These are phyloP conservation scores for Cheilosia pagana DNA, from an alignment of 2,888 invertebrate species.

Conservation along the genomic window DNA sequence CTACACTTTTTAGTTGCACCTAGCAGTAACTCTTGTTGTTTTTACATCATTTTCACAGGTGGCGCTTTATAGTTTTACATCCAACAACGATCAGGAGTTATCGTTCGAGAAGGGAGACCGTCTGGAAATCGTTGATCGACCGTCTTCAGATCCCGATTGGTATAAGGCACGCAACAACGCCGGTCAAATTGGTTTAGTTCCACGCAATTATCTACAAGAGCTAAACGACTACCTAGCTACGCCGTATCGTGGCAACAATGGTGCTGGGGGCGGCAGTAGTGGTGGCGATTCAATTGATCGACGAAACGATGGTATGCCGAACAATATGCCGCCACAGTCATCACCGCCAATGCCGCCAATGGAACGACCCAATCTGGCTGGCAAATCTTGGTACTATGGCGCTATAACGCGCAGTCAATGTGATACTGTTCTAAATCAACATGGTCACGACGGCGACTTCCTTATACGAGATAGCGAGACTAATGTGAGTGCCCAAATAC, in stretches of 20 bases:
- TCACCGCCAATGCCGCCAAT: constrained; percentile 81
- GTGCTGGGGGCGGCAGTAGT: constrained; percentile 83
- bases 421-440: constrained; percentile 96
- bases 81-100: constrained; percentile 97
- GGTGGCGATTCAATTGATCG: constrained; percentile 85
- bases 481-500: constrained; percentile 89
- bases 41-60: constrained; percentile 84
- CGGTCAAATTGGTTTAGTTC: constrained; percentile 97
- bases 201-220: constrained; percentile 96
- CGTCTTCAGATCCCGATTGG: constrained; percentile 99
- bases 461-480: constrained; percentile 99
- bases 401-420: constrained; percentile 97
- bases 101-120: constrained; percentile 98
- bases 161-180: constrained; percentile 95
- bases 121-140: constrained; percentile 97
- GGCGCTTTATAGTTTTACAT: constrained; percentile 96
- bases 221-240: constrained; percentile 94
- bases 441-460: constrained; percentile 99
- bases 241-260: constrained; percentile 87
- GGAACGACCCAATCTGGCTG: constrained; percentile 89
- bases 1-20: no score
- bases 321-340: constrained; percentile 79
- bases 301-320: constrained; percentile 82
- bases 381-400: constrained; percentile 99
- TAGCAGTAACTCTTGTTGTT: no score